Conservation (phyloP, 2,113 vertebrate species). For the Halcyon malimbica region DNA sequence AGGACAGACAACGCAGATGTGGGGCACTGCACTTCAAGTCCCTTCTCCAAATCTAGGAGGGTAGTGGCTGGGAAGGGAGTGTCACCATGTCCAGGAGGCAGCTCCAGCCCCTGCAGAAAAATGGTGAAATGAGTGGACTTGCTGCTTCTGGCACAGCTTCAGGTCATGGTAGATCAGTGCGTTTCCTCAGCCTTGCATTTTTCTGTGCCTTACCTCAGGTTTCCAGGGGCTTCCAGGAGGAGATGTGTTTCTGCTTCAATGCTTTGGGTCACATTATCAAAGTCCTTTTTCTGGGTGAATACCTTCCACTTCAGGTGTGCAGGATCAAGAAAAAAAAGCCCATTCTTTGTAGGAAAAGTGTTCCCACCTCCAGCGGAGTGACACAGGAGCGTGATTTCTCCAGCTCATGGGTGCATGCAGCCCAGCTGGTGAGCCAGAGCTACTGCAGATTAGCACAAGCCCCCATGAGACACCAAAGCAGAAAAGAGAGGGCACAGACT, state of each 20-base stretch:
- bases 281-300: background rate
- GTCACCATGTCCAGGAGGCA: background rate
- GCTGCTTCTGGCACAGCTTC: background rate
- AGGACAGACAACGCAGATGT: background rate
- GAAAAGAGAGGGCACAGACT: background rate
- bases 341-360: background rate
- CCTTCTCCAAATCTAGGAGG: background rate
- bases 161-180: background rate
- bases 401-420: background rate
- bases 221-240: background rate
- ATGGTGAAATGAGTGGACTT: background rate
- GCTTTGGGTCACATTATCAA: background rate
- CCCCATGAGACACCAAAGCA: background rate
- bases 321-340: background rate
- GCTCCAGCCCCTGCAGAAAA: background rate
- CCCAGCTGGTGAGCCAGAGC: background rate
- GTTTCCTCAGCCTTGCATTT: background rate
- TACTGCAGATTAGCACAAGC: background rate
- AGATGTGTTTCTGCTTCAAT: background rate
- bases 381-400: background rate
- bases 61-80: background rate
- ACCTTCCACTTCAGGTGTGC: background rate
- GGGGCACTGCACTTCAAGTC: background rate
- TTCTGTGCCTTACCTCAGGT: background rate
- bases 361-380: background rate